These are phyloP conservation scores for Laodelphax striatellus DNA, from an alignment of 1,140 invertebrate genomes.

Conservation along the genomic window DNA sequence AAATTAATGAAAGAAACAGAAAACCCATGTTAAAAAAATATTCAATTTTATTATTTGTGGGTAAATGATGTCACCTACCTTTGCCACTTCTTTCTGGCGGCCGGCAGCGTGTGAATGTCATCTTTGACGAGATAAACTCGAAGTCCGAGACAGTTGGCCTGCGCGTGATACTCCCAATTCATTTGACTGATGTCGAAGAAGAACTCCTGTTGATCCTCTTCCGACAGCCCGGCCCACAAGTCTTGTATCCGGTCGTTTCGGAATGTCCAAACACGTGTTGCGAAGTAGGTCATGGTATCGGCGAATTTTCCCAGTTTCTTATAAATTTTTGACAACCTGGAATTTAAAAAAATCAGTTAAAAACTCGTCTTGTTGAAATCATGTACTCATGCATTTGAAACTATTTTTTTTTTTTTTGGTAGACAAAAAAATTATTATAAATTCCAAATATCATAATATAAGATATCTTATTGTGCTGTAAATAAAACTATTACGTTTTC, in stretches of 20 bases:
- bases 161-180: constrained; percentile 45
- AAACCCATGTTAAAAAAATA: too few species aligned
- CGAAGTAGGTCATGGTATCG: constrained; percentile 58
- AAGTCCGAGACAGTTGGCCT: constrained; percentile 43
- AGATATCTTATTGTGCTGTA: too few species aligned
- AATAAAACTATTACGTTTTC: too few species aligned
- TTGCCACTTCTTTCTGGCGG: constrained; percentile 21
- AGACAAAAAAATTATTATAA: too few species aligned
- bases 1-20: too few species aligned
- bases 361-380: too few species aligned
- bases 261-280: constrained; percentile 55
- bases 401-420: background rate
- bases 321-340: constrained; percentile 59
- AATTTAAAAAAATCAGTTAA: constrained; percentile 15
- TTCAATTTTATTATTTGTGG: too few species aligned
- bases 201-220: constrained; percentile 50
- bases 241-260: constrained; percentile 48
- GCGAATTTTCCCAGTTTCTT: constrained; percentile 59
- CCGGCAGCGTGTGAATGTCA: constrained; percentile 37
- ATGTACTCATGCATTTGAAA: background rate
- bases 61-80: constrained; percentile 9
- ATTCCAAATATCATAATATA: too few species aligned
- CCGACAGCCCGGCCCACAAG: constrained; percentile 44
- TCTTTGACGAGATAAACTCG: constrained; percentile 51
- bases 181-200: constrained; percentile 50